These are phyloP conservation scores for Ascaphus truei DNA, from an alignment of 2,113 vertebrate genomes.

Conservation along the genomic window DNA sequence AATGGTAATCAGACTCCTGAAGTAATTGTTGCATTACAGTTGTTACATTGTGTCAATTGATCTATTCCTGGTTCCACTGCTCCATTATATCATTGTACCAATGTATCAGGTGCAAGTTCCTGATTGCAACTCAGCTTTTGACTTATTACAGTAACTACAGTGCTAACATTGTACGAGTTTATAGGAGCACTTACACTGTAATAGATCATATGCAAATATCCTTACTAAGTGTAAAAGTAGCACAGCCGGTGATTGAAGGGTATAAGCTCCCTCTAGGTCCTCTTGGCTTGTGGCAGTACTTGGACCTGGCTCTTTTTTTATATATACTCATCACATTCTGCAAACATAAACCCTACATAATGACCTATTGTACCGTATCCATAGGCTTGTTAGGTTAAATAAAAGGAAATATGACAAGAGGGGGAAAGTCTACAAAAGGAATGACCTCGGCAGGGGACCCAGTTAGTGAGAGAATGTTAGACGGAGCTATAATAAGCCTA, in stretches of 20 bases:
- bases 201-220: neutral
- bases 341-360: conserved; percentile 20
- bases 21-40: too few relatives aligned
- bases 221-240: neutral
- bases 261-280: neutral
- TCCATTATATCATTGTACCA: too few relatives aligned
- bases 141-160: neutral
- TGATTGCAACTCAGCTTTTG: neutral
- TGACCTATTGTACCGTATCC: conserved; percentile 19
- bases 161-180: neutral
- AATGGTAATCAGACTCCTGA: too few relatives aligned
- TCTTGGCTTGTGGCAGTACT: neutral
- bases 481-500: conserved; percentile 29
- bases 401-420: conserved; percentile 18
- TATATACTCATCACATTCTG: neutral
- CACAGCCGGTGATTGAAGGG: neutral
- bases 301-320: neutral
- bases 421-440: conserved; percentile 16
- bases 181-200: neutral
- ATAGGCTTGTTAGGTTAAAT: conserved; percentile 5
- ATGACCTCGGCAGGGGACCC: conserved; percentile 26
- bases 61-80: too few relatives aligned
- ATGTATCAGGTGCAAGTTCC: too few relatives aligned
- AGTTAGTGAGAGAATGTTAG: conserved; percentile 30
- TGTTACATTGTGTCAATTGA: too few relatives aligned